phyloP scores from a whole-genome alignment of 2,797 vertebrate species.

The Hoplostethus mediterraneus region DNA sequence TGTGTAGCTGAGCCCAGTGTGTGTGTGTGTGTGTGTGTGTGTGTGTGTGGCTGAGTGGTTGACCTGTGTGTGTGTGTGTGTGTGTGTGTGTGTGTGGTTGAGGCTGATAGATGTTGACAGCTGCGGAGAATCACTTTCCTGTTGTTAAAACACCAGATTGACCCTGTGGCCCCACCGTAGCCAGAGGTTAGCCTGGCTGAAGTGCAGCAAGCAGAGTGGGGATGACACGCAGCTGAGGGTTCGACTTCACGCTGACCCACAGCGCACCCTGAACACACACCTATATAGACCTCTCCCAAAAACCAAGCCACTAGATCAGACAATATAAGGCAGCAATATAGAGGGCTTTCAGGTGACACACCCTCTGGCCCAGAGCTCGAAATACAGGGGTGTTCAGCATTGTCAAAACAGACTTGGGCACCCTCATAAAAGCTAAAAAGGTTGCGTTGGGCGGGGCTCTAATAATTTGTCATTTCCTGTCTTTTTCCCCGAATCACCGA shows the following conservation, averaged over 20 bases:
- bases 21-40: conserved; percentile 26
- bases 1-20: conserved; percentile 69
- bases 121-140: conserved; percentile 89
- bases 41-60: conserved; percentile 39
- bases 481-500: too few relatives aligned
- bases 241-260: conserved; percentile 55
- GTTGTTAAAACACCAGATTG: conserved; percentile 87
- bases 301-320: neutral
- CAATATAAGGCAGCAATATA: conserved; percentile 21
- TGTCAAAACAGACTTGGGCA: too few relatives aligned
- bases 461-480: too few relatives aligned
- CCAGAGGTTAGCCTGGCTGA: conserved; percentile 63
- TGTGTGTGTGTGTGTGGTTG: conserved; percentile 61
- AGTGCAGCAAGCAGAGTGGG: conserved; percentile 59
- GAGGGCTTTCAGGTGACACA: conserved; percentile 26
- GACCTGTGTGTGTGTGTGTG: conserved; percentile 54
- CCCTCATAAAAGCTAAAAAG: too few relatives aligned
- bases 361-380: neutral
- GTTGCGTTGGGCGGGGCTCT: too few relatives aligned
- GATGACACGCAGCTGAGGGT: conserved; percentile 60
- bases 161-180: conserved; percentile 79
- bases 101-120: conserved; percentile 90
- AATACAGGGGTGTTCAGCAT: too few relatives aligned
- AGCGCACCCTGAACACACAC: conserved; percentile 45
- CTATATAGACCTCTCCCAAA: conserved; percentile 31